Base-by-base conservation (phyloP, 2,888 invertebrate species). In the Papilio demoleus region DNA sequence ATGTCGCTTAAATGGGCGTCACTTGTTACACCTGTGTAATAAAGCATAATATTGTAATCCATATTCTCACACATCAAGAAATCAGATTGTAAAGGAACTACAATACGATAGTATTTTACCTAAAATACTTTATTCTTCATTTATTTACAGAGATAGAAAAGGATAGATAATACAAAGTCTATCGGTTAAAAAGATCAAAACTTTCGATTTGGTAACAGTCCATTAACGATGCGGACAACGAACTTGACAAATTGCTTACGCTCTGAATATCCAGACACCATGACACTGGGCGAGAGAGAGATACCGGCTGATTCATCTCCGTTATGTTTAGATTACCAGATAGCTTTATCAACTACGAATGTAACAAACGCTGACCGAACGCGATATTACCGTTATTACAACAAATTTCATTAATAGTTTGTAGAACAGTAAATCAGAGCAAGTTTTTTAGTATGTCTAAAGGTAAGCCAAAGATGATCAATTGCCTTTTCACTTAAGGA, bases 171-270 rank as follows among this genome's bases (percentile, higher is more conserved):
- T 61, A 70, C 66, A 50, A 65, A 63, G 59, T 19, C 22, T 65
- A 42, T 45, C 71, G 71, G 63, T 8, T 60, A 38, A 40, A 60
- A 60, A 60, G 40, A 60, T 40, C 40, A 60, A 72, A 72, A 68
- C 74, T 73, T 74, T 71, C 71, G 74, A 74, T 67, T 72, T 75
- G 75, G 71, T 77, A 73, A 70, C 71, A 71, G 85, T 86, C 89
- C 88, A 88, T 87, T 89, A 88, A 86, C 83, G 82, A 83, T 85
- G 87, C 86, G 85, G 84, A 86, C 84, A 88, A 85, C 85, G 85
- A 86, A 87, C 86, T 87, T 86, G 90, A 91, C 91, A 92, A 91
- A 91, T 92, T 89, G 88, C 90, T 90, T 88, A 87, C 88, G 89
- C 90, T 90, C 88, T 87, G 88, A 88, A 91, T 88, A 88, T 85